These are phyloP conservation scores for Lycorma delicatula DNA, from an alignment of 1,140 invertebrate genomes.

Conservation along the genomic window DNA sequence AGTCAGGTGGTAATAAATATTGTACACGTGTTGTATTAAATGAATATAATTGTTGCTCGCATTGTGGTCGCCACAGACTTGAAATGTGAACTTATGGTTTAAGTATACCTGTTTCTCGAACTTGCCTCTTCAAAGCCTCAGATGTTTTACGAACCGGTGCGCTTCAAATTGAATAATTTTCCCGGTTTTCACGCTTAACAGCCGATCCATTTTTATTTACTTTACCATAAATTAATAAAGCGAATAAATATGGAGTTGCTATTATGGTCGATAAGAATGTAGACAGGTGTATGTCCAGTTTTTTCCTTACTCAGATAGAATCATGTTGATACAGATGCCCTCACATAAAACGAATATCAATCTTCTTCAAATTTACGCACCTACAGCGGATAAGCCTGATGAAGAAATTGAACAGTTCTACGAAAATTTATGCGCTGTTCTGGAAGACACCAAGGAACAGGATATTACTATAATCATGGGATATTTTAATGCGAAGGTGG, in stretches of 20 bases:
- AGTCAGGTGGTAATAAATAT: too few species aligned
- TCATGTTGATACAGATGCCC: slow-evolving; percentile 18
- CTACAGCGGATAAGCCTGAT: slow-evolving; percentile 20
- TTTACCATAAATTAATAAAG: too few species aligned
- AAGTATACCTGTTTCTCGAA: too few species aligned
- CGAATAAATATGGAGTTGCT: slow-evolving; percentile 15
- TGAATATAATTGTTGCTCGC: too few species aligned
- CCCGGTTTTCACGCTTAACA: too few species aligned
- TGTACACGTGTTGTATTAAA: too few species aligned
- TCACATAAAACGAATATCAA: slow-evolving; percentile 22
- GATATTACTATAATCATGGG: slow-evolving; percentile 27
- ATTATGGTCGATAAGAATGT: slow-evolving; percentile 14
- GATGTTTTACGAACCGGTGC: too few species aligned
- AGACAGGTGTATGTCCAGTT: background rate
- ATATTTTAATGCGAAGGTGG: slow-evolving; percentile 31
- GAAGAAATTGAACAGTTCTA: slow-evolving; percentile 28
- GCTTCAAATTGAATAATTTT: too few species aligned
- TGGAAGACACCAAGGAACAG: slow-evolving; percentile 17
- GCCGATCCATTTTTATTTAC: too few species aligned
- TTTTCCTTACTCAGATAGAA: slow-evolving; percentile 17
- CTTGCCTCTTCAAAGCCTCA: too few species aligned
- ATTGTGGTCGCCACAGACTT: too few species aligned
- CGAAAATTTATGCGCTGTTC: slow-evolving; percentile 15
- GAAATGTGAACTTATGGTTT: too few species aligned
- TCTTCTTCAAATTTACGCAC: slow-evolving; percentile 34